phyloP scores from a whole-genome alignment of 2,797 vertebrate species.

The Lepus oiostolus region DNA sequence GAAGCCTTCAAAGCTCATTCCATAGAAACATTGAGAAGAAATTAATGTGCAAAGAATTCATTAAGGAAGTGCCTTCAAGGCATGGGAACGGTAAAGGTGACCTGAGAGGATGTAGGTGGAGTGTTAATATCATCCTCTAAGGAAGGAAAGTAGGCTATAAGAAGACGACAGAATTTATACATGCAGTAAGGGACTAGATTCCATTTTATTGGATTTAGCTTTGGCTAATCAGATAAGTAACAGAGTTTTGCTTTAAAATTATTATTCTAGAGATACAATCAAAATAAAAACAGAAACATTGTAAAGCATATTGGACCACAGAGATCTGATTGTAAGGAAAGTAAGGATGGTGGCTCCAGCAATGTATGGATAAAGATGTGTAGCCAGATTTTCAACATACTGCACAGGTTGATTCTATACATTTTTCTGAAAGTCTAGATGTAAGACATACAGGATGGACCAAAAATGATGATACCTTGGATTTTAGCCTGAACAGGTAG shows the following conservation, averaged over 20 bases:
- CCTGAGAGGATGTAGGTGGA: not conserved
- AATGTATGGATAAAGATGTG: not conserved
- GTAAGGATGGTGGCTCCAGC: not conserved
- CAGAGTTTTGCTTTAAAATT: not conserved
- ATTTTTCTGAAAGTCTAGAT: not conserved
- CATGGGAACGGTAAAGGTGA: not conserved
- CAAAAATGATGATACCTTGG: not conserved
- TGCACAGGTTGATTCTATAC: not conserved
- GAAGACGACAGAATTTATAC: not conserved
- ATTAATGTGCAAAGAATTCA: not conserved
- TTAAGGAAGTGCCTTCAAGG: not conserved
- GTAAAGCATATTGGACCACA: not conserved
- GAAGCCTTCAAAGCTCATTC: not conserved
- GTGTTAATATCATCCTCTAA: not conserved
- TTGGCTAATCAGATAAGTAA: not conserved
- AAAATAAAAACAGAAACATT: not conserved
- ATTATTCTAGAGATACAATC: not conserved
- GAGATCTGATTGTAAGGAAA: not conserved
- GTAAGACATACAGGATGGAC: not conserved
- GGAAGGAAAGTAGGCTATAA: not conserved
- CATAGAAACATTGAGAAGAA: not conserved
- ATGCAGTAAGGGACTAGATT: no score
- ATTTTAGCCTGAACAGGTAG: not conserved
- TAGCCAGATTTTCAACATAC: not conserved
- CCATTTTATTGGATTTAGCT: not conserved